These are phyloP conservation scores for Sus cebifrons DNA, from an alignment of 2,797 vertebrate species.

Conservation along the genomic window DNA sequence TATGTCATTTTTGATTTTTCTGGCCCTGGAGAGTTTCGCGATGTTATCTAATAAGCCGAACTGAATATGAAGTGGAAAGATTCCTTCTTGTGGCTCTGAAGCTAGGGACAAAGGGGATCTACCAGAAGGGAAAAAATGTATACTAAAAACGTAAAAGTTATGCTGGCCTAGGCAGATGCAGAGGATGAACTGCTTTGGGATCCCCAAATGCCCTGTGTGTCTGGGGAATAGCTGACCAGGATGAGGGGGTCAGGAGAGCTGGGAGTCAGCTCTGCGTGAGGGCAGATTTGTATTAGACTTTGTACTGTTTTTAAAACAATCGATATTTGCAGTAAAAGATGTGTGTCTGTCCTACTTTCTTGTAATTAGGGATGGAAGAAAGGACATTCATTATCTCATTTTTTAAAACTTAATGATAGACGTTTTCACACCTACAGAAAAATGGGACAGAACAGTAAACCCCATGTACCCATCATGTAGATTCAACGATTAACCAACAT, in stretches of 20 bases:
- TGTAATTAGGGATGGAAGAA: neutral
- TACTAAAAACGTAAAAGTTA: neutral
- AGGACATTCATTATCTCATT: neutral
- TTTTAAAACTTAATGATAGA: neutral
- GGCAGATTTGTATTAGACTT: neutral
- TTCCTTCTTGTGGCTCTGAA: conserved; percentile 16
- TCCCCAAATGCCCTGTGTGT: neutral
- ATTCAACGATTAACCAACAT: neutral
- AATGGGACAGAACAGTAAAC: neutral
- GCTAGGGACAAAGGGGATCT: neutral
- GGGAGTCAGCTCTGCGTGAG: no score
- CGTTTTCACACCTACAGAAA: neutral
- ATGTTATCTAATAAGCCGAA: neutral
- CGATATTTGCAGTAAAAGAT: neutral
- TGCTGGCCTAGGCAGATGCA: neutral
- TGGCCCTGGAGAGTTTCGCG: neutral
- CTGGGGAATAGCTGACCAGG: neutral
- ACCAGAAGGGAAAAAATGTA: neutral
- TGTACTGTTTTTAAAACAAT: neutral
- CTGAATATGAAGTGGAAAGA: neutral
- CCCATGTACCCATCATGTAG: neutral
- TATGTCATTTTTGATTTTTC: conserved; percentile 38
- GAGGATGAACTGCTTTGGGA: neutral
- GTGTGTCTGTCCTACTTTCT: neutral
- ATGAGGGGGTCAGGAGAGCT: neutral